Percentiles rank a stretch among this genome's conserved stretches.
Evolutionary conservation across 2,888 invertebrate species (phyloP).

Genomic region (Amblyjoppa proteus): DNA sequence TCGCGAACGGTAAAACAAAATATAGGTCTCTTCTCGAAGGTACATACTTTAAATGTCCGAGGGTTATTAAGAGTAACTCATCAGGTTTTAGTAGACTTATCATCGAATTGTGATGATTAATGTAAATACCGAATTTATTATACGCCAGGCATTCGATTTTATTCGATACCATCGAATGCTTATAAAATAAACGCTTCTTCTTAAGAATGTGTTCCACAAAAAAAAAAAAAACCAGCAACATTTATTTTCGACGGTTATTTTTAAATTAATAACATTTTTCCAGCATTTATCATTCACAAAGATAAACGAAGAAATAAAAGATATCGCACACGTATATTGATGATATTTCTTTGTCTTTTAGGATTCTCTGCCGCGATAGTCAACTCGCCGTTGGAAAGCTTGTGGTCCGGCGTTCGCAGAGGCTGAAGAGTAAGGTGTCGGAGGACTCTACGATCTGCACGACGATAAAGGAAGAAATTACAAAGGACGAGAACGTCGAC

Average conservation of each 20-base stretch:
- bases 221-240: neutral
- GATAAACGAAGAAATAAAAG: neutral
- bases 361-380: constrained; percentile 21
- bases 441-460: neutral
- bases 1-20: constrained; percentile 30
- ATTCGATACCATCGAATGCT: neutral
- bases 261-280: neutral
- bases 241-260: neutral
- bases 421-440: neutral
- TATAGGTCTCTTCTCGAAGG: constrained; percentile 2
- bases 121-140: neutral
- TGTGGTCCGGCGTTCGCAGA: constrained; percentile 16
- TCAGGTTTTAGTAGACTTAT: neutral
- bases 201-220: neutral
- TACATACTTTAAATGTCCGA: neutral
- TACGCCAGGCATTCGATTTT: neutral
- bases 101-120: neutral
- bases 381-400: neutral
- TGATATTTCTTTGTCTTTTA: constrained; percentile 32
- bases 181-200: neutral
- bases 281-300: neutral
- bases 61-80: neutral
- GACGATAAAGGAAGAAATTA: constrained; percentile 9
- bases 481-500: neutral
- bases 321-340: constrained; percentile 2